Base-by-base conservation (phyloP, 2,888 invertebrate species). In the Clistopyga incitator region DNA sequence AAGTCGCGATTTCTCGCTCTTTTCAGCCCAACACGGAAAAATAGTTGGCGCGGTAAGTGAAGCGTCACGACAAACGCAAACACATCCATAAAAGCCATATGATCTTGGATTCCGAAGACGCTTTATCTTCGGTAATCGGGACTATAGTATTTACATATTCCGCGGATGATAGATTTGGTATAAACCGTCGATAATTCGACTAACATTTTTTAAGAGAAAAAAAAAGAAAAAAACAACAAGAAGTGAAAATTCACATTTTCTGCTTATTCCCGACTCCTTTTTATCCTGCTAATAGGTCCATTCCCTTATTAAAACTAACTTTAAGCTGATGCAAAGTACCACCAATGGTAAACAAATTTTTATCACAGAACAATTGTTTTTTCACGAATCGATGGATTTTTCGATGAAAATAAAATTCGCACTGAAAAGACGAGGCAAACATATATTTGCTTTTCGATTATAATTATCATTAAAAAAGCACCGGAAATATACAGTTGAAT, bases 71-170 rank as follows among this genome's bases (percentile, higher is more conserved):
- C 61, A 61, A 61, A 61, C 61, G 56, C 45, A 59, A 59, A 72
- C 59, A 56, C 59, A 59, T 72, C 18, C 25, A 15, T 45, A 25
- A 72, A 72, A 45, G 56, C 25, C 72, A 45, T 72, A 38, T 45
- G 18, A 47, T 25, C 18, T 47, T 59, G 20, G 29, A 72, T 47
- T 4, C 6, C 64, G 42, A 42, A 23, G 29, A 72, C 38, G 56
- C 15, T 72, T 59, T 1, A n/a, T 59, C 11, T 45, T 45, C 42
- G 42, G 18, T 3, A 10, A 72, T 59, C 18, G 45, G 47, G 52
- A 50, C 10, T 29, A 47, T 61, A 72, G 23, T 77, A 83, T 83
- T 25, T 82, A 79, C 82, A 82, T 34, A 61, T 64, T 79, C 54
- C 68, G 45, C 42, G 59, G 47, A 13, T 25, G 54, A 72, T 52